Conservation (phyloP, 2,888 invertebrate species). For the Folsomia manolachei region DNA sequence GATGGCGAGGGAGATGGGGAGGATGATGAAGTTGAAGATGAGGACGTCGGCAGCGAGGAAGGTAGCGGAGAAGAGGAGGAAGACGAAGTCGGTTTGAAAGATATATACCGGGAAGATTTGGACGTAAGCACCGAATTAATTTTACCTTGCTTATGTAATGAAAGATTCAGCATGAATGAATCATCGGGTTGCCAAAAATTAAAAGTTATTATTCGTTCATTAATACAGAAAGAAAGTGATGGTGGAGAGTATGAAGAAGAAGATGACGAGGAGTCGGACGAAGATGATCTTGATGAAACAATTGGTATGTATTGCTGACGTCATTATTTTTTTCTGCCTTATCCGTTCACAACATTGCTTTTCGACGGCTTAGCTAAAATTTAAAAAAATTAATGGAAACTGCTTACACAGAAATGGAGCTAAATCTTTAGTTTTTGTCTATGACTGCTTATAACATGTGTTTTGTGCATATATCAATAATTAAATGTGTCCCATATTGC, state of each 20-base stretch:
- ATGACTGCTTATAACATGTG: no score
- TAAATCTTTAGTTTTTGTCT: no score
- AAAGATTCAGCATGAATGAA: no score
- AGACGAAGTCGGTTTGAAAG: constrained; percentile 66
- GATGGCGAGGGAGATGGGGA: constrained; percentile 48
- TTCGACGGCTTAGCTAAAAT: not conserved
- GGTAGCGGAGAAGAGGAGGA: constrained; percentile 58
- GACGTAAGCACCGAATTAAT: constrained; percentile 59
- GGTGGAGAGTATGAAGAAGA: constrained; percentile 53
- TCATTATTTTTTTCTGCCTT: not conserved
- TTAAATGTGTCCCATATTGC: not conserved
- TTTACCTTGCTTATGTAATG: no score
- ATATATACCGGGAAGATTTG: constrained; percentile 67
- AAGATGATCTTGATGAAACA: constrained; percentile 25
- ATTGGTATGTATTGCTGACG: not conserved
- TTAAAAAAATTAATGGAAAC: no score
- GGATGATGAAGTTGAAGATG: constrained; percentile 51
- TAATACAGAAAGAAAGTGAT: constrained; percentile 54
- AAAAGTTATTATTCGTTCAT: not conserved
- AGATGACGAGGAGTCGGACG: constrained; percentile 35
- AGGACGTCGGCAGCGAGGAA: constrained; percentile 53
- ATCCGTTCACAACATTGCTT: no score
- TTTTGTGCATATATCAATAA: no score
- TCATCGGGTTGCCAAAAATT: no score
- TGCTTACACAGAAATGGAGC: no score